These are phyloP conservation scores for Meriones psammophilus DNA, from an alignment of 2,797 vertebrate genomes.

Conservation along the genomic window DNA sequence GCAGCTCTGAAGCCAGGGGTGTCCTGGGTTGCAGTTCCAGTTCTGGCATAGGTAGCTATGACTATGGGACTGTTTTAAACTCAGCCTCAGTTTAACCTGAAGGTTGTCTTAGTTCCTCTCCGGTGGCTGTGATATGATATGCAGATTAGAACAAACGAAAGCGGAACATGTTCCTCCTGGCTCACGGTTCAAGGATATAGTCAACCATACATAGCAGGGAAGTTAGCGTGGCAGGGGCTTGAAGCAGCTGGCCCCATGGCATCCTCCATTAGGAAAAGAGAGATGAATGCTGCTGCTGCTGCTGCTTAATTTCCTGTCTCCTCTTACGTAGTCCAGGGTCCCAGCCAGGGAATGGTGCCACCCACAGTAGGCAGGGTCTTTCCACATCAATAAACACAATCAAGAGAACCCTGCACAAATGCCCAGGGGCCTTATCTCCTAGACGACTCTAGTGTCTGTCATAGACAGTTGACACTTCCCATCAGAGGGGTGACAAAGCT, in stretches of 20 bases:
- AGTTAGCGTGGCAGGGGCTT: not conserved
- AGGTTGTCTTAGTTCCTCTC: not conserved
- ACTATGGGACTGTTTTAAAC: not conserved
- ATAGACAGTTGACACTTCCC: not conserved
- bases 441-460: not conserved
- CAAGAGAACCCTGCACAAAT: not conserved
- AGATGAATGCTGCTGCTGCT: too few species aligned
- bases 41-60: not conserved
- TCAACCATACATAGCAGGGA: not conserved
- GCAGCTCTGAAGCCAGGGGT: not conserved
- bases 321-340: not conserved
- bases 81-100: not conserved
- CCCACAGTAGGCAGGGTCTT: not conserved
- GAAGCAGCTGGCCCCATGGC: not conserved
- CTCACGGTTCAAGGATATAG: not conserved
- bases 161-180: not conserved
- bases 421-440: not conserved
- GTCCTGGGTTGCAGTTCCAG: not conserved
- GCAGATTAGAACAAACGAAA: not conserved
- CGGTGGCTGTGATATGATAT: not conserved
- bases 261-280: not conserved
- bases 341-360: not conserved
- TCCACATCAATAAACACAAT: not conserved
- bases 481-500: not conserved
- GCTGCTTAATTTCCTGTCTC: not conserved